Conservation (phyloP, 2,113 vertebrate genomes). For the Ameiurus melas region DNA sequence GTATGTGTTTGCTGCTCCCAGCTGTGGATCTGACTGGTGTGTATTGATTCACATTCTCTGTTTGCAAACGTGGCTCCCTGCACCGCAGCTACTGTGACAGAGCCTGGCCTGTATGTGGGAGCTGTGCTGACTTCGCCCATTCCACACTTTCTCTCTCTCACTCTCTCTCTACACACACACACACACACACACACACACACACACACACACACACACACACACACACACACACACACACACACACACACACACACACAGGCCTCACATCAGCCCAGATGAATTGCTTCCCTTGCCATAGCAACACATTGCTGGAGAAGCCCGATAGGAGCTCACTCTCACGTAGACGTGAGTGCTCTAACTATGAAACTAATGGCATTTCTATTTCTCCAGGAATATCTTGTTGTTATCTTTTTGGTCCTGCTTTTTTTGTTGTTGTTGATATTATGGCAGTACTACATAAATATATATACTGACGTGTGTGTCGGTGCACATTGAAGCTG, state of each 20-base stretch:
- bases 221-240: conserved; percentile 7
- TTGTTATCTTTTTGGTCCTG: neutral
- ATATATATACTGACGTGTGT: neutral
- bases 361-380: neutral
- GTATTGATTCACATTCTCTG: conserved; percentile 25
- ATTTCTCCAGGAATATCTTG: neutral
- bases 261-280: neutral
- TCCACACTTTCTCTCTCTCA: neutral
- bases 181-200: neutral
- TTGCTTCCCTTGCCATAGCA: conserved; percentile 1
- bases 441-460: neutral
- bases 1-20: conserved; percentile 9
- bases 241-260: neutral
- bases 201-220: neutral
- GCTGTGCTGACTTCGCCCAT: conserved; percentile 15
- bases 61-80: conserved; percentile 34
- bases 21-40: conserved; percentile 1
- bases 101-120: neutral
- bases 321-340: neutral
- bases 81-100: neutral
- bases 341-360: neutral
- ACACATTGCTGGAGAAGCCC: neutral
- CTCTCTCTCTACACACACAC: neutral
- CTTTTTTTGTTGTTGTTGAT: neutral
- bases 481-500: conserved; percentile 11